Evolutionary conservation across 2,888 invertebrate species (phyloP).

Genomic region (Ectemnius cavifrons): DNA sequence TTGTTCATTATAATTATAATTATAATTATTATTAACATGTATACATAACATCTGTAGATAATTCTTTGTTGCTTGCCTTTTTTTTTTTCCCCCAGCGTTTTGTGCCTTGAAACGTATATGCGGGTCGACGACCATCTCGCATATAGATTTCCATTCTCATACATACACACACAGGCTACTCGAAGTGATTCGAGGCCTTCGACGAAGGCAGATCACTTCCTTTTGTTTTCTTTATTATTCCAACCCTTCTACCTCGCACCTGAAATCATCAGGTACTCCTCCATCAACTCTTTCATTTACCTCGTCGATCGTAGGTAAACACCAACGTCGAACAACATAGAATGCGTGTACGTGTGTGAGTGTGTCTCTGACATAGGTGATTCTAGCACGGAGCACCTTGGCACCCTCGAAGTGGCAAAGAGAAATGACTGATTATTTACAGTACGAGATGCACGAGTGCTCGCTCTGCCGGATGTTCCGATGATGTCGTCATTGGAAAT

Average conservation of each 20-base stretch:
- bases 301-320: too few species aligned
- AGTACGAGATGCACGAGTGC: conserved; percentile 51
- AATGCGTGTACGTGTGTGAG: conserved; percentile 5
- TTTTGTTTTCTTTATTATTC: neutral
- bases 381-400: too few species aligned
- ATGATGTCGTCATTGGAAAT: too few species aligned
- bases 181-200: conserved; percentile 23
- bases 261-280: neutral
- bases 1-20: conserved; percentile 59
- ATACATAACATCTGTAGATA: conserved; percentile 74
- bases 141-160: conserved; percentile 21
- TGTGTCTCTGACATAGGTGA: neutral
- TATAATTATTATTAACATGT: conserved; percentile 73
- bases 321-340: conserved; percentile 27
- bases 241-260: conserved; percentile 6
- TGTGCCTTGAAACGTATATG: conserved; percentile 69
- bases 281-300: too few species aligned
- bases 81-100: conserved; percentile 24
- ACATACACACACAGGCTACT: conserved; percentile 19
- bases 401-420: conserved; percentile 15
- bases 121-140: too few species aligned
- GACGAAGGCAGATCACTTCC: conserved; percentile 51
- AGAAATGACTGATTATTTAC: conserved; percentile 62
- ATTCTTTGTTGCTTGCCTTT: conserved; percentile 46
- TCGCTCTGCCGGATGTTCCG: conserved; percentile 2